Conservation (phyloP, 2,113 vertebrate species). For the Perca schrenkii region DNA sequence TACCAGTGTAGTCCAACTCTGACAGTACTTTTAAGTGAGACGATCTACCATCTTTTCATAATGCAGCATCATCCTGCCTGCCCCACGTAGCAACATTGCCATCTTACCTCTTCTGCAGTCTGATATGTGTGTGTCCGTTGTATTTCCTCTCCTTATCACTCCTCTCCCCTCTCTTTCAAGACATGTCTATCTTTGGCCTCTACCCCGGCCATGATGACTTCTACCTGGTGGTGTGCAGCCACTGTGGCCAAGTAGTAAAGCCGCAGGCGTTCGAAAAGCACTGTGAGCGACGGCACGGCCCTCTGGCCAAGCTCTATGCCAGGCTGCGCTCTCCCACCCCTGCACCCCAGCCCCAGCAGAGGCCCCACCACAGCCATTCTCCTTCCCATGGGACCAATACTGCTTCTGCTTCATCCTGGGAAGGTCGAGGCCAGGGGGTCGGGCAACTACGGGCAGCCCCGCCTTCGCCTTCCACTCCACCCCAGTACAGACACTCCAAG, state of each 20-base stretch:
- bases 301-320: constrained; percentile 89
- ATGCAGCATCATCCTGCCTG: neutral
- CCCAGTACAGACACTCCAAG: constrained; percentile 86
- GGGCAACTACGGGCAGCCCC: constrained; percentile 81
- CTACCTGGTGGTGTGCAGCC: constrained; percentile 96
- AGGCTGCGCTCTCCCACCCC: constrained; percentile 83
- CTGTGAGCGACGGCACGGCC: constrained; percentile 92
- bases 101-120: neutral
- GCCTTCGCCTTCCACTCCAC: constrained; percentile 83
- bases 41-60: neutral
- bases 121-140: neutral
- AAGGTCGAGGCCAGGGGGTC: constrained; percentile 73
- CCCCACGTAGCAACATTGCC: neutral
- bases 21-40: neutral
- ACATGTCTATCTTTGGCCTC: constrained; percentile 97
- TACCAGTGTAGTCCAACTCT: neutral
- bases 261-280: constrained; percentile 97
- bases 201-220: constrained; percentile 95
- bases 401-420: constrained; percentile 72
- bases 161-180: constrained; percentile 69
- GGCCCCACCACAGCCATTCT: constrained; percentile 86
- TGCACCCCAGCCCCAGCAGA: constrained; percentile 83
- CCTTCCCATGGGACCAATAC: constrained; percentile 79
- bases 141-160: neutral
- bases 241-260: constrained; percentile 96